Base-by-base conservation (phyloP, 1,140 invertebrate species). In the Nephila pilipes region DNA sequence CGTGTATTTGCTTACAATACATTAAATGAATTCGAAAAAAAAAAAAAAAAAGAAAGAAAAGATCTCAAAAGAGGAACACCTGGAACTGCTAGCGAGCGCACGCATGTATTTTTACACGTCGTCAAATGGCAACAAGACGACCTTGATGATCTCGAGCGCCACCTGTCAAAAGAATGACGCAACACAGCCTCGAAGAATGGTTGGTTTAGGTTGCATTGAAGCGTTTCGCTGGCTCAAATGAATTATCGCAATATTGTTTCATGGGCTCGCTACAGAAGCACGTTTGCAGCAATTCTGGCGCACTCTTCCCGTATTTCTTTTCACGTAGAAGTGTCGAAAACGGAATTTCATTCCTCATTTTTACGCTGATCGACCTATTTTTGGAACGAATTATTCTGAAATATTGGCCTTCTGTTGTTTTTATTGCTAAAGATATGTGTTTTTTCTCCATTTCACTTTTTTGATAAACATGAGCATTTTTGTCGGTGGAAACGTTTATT, bases 241-340 rank as follows among this genome's bases (percentile, higher is more conserved):
- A 87, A 58, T 87, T 87, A 87, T 87, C 60, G 58, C 85, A 87
- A 87, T 87, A 87, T 87, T 87, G 85, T 87, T 87, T 87, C 57
- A 60, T 32, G 85, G 46, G 22, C 22, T 14, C 80, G 54, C 54
- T 83, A 22, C 29, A 1, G n/a, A 69, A 75, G 65, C 65, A 2
- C 65, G 29, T 29, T 75, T 36, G 25, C 29, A 20, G 65, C 29
- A 75, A 75, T 75, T 16, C 65, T 25, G 18, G 18, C 65, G 65
- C 65, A 6, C 60, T 65, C 60, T 75, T 75, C 65, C 65, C 65
- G 65, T 75, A 75, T 75, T 32, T 36, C 65, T 75, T 75, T 75
- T 18, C 25, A 75, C 25, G 16, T 14, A 12, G 65, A 16, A 32
- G 65, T 75, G 65, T 75, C 65, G 65, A 75, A 75, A 75, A 75